Evolutionary conservation across 2,888 invertebrate genomes (phyloP).

Genomic region (Phyto melanocephala): DNA sequence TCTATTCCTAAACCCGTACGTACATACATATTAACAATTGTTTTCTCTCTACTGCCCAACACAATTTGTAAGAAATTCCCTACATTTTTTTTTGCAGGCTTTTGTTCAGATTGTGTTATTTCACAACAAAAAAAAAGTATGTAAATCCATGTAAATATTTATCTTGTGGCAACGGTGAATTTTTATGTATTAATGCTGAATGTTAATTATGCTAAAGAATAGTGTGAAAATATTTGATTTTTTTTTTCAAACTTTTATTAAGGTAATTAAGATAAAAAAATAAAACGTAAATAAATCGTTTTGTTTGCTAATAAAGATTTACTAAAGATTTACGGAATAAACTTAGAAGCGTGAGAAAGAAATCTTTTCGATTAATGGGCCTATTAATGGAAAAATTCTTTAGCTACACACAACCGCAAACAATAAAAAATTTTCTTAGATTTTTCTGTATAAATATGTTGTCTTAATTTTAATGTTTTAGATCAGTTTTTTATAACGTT

Average conservation of each 20-base stretch:
- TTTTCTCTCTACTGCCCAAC: neutral
- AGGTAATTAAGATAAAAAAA: constrained; percentile 21
- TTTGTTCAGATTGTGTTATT: neutral
- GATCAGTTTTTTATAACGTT: no score
- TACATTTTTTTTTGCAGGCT: neutral
- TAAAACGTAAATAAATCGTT: constrained; percentile 1
- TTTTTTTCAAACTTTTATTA: constrained; percentile 10
- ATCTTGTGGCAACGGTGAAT: constrained; percentile 44
- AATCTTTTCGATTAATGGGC: no score
- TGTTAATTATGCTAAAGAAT: constrained; percentile 54
- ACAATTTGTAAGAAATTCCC: constrained; percentile 36
- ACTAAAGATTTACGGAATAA: no score
- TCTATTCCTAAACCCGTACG: no score
- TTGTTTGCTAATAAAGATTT: neutral
- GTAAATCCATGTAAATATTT: constrained; percentile 56
- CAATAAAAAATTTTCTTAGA: no score
- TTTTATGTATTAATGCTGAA: constrained; percentile 40
- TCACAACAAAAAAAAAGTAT: constrained; percentile 16
- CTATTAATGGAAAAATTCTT: no score
- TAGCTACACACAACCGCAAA: no score
- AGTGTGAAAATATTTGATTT: constrained; percentile 47
- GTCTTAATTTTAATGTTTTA: no score
- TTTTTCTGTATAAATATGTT: no score
- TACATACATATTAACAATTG: no score
- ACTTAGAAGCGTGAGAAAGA: no score